These are phyloP conservation scores for Globia sparganii DNA, from an alignment of 2,888 invertebrate genomes.

Conservation along the genomic window DNA sequence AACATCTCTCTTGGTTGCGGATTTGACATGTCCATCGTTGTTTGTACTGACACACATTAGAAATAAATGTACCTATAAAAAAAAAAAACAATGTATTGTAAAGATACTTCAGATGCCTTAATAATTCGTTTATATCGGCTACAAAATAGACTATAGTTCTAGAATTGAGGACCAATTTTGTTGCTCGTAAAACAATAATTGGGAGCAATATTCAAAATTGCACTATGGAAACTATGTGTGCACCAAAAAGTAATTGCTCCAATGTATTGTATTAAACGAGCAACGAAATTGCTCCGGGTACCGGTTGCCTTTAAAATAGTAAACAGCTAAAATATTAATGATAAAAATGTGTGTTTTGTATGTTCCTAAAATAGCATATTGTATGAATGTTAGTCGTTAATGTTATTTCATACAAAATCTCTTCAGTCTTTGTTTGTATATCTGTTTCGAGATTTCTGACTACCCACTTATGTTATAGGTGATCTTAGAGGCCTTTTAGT, in stretches of 20 bases:
- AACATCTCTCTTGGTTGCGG: not conserved
- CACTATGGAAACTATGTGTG: not conserved
- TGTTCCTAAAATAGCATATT: constrained; percentile 46
- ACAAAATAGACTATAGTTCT: constrained; percentile 13
- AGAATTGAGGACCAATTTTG: not conserved
- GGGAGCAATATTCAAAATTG: not conserved
- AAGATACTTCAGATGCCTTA: constrained; percentile 28
- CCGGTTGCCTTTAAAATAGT: constrained; percentile 10
- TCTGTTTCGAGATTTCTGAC: constrained; percentile 33
- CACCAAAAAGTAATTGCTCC: not conserved
- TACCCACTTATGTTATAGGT: constrained; percentile 36
- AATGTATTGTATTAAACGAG: not conserved
- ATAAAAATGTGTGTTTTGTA: constrained; percentile 39
- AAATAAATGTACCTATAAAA: not conserved
- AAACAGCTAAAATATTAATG: constrained; percentile 5
- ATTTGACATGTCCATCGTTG: not conserved
- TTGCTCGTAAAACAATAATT: constrained; percentile 6
- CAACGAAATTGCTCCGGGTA: not conserved
- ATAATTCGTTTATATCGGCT: constrained; percentile 8
- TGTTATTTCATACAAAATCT: constrained; percentile 51
- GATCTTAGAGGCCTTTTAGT: constrained; percentile 39
- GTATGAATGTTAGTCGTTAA: constrained; percentile 37
- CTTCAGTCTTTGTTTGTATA: constrained; percentile 33
- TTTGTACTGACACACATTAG: not conserved
- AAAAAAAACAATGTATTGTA: not conserved